Evolutionary conservation across 2,888 invertebrate species (phyloP).

Genomic region (Drosophila glabriapex): DNA sequence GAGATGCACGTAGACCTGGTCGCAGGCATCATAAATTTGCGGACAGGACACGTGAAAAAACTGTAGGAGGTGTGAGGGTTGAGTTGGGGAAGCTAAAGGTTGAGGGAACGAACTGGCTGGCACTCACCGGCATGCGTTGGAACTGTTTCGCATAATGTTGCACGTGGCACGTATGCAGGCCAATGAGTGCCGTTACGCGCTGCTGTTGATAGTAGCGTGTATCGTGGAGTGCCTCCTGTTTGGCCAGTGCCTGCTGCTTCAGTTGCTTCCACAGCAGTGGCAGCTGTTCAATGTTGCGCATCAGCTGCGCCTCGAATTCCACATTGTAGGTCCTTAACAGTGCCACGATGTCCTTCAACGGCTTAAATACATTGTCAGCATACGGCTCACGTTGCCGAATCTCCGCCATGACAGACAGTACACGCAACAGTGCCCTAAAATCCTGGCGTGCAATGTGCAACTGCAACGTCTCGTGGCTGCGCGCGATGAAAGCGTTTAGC

Average conservation of each 20-base stretch:
- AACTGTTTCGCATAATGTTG: slow-evolving; percentile 92
- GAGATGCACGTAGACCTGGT: slow-evolving; percentile 89
- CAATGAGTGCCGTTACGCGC: slow-evolving; percentile 92
- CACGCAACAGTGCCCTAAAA: slow-evolving; percentile 92
- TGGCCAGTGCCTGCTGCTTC: slow-evolving; percentile 92
- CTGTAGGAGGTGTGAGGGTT: slow-evolving; percentile 71
- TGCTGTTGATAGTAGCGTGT: slow-evolving; percentile 94
- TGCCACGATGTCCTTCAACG: slow-evolving; percentile 93
- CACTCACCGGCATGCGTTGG: slow-evolving; percentile 84
- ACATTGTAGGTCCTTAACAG: slow-evolving; percentile 94
- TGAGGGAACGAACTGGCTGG: slow-evolving; percentile 1
- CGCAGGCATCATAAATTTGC: slow-evolving; percentile 90
- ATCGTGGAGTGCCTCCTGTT: slow-evolving; percentile 94
- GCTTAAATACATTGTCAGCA: slow-evolving; percentile 96
- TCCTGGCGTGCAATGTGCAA: slow-evolving; percentile 92
- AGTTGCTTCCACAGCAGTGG: slow-evolving; percentile 95
- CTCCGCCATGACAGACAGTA: slow-evolving; percentile 91
- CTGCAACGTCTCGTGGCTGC: slow-evolving; percentile 90
- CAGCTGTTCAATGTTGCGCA: slow-evolving; percentile 92
- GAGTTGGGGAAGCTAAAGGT: not conserved
- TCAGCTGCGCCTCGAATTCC: slow-evolving; percentile 92
- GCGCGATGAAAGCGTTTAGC: slow-evolving; percentile 91
- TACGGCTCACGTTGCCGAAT: slow-evolving; percentile 91
- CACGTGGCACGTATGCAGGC: slow-evolving; percentile 92
- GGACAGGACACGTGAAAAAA: slow-evolving; percentile 89